A percentile compares a stretch with the other conserved stretches of the same genome.
Conservation (phyloP, 2,888 invertebrate genomes). For the Halocaridina rubra region DNA sequence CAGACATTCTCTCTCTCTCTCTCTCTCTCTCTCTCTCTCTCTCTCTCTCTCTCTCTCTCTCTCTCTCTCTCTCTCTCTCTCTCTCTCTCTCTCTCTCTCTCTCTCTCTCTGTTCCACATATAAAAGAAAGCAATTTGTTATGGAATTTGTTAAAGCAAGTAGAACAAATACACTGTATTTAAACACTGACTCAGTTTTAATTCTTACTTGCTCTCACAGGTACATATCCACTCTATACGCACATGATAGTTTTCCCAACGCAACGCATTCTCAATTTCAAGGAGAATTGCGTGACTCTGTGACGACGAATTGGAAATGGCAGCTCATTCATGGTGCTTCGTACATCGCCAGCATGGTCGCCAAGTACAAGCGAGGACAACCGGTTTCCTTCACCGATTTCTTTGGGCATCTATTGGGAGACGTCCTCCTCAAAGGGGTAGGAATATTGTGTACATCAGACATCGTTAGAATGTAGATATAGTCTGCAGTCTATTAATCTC, state of each 20-base stretch:
- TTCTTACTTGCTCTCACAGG: slow-evolving; percentile 67
- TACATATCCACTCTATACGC: slow-evolving; percentile 70
- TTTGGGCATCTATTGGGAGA: slow-evolving; percentile 70
- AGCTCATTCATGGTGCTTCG: slow-evolving; percentile 36
- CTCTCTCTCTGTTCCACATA: neutral
- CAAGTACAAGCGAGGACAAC: slow-evolving; percentile 69
- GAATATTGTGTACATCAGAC: no score
- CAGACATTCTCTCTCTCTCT: slow-evolving; percentile 67
- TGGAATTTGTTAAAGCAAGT: no score
- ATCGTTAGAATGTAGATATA: no score
- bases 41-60: slow-evolving; percentile 20
- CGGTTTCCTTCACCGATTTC: slow-evolving; percentile 71
- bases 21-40: slow-evolving; percentile 24
- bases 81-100: slow-evolving; percentile 1
- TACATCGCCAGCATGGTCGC: slow-evolving; percentile 66
- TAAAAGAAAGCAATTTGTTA: no score
- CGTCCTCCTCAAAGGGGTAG: slow-evolving; percentile 68
- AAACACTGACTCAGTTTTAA: no score
- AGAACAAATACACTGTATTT: no score
- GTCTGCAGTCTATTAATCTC: no score
- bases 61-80: neutral
- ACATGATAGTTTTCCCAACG: slow-evolving; percentile 69
- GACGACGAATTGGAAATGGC: slow-evolving; percentile 68
- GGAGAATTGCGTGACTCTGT: slow-evolving; percentile 68
- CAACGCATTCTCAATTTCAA: slow-evolving; percentile 67